Evolutionary conservation across 30 jellyfish, hydroid and myxozoan species (phyloP), one percentile per base, ranked within the genome.

Genomic region (Cassiopea xamachana): DNA sequence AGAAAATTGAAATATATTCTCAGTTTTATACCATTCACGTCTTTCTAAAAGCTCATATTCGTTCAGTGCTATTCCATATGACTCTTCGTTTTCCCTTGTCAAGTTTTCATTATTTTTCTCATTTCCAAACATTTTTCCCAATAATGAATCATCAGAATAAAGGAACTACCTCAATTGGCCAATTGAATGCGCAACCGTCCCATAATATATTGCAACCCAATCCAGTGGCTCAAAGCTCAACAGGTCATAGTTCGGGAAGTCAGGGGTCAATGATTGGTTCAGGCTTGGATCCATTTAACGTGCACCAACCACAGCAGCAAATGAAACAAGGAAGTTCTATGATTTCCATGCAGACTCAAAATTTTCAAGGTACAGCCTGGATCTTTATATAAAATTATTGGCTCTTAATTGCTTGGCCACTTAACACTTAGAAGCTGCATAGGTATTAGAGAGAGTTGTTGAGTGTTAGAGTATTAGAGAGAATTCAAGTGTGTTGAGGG

Each of bases 221-320:
- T 1, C 58, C 80, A 71, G 15, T 19, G 55, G 55, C 12, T 17
- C 80, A 71, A 27, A 71, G 39, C 27, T 55, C 64, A 55, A 10
- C 67, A 50, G 90, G 90, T 69, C 90, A 67, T 43, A 48, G 71
- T 1, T n/a, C 19, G 3, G 9, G 15, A 48, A 67, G 74, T 16
- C 86, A 77, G 47, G 47, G 50, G 43, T 15, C 62, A 55, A 71
- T 0, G 7, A 55, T 6, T 10, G 64, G 12, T 14, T 4, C 43
- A 17, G 27, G 43, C 27, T 71, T 71, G 27, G 80, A 71, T 19
- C 80, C 80, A 8, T 71, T 71, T 15, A 27, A 10, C 51, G 51
- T 48, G 74, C 27, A 48, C 48, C 71, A 77, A 77, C 50, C 17
- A 51, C 73, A 43, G 86, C 86, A 48, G 48, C 50, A 48, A 10